Percentiles rank a stretch among this genome's conserved stretches.
phyloP scores from a whole-genome alignment of 1,140 invertebrate species.

The Hycleus cichorii region DNA sequence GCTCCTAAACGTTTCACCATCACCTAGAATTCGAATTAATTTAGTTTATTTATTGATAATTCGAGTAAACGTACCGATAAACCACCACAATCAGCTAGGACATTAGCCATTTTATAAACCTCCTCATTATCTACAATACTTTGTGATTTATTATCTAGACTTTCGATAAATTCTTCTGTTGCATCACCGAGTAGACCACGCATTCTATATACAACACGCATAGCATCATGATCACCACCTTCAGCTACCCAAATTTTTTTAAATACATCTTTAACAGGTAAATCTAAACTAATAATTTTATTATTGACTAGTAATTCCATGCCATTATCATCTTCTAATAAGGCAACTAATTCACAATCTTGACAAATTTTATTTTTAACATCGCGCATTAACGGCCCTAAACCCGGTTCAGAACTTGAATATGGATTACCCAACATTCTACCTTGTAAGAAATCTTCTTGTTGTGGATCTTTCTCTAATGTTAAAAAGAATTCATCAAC shows the following conservation, averaged over 20 bases:
- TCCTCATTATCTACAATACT: slow-evolving; percentile 91
- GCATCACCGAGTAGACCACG: slow-evolving; percentile 95
- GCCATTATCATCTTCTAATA: slow-evolving; percentile 95
- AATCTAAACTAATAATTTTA: slow-evolving; percentile 94
- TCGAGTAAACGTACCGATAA: slow-evolving; percentile 42
- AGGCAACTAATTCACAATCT: slow-evolving; percentile 93
- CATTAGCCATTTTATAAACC: slow-evolving; percentile 72
- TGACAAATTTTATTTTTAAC: slow-evolving; percentile 98
- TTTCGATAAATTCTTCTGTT: slow-evolving; percentile 97
- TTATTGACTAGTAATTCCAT: slow-evolving; percentile 99
- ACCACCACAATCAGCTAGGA: slow-evolving; percentile 75
- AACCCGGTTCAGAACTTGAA: slow-evolving; percentile 83
- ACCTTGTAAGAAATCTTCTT: slow-evolving; percentile 94
- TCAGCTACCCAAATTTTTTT: slow-evolving; percentile 83
- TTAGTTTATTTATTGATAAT: slow-evolving; percentile 30
- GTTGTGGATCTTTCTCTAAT: slow-evolving; percentile 95
- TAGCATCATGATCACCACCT: slow-evolving; percentile 80
- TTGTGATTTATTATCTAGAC: slow-evolving; percentile 79
- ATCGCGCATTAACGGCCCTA: slow-evolving; percentile 95
- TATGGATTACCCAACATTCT: slow-evolving; percentile 98
- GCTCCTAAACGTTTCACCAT: slow-evolving; percentile 64
- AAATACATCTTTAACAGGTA: slow-evolving; percentile 90
- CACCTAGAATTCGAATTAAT: slow-evolving; percentile 40
- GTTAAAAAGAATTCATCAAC: slow-evolving; percentile 94
- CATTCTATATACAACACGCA: slow-evolving; percentile 99